Evolutionary conservation across 2,113 vertebrate species (phyloP).

Genomic region (Coreoperca whiteheadi): DNA sequence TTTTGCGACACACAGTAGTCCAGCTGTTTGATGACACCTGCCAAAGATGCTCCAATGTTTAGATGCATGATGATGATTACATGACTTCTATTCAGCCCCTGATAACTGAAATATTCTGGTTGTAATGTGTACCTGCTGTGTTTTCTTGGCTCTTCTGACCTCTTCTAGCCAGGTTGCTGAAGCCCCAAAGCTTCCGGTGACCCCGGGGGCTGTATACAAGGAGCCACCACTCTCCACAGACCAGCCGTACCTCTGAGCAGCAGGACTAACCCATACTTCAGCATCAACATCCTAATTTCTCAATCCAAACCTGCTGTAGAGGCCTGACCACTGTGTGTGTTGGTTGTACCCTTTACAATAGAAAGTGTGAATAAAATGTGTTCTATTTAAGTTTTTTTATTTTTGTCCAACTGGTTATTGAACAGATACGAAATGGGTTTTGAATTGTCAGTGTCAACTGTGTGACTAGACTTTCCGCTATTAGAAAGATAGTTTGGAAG

Average conservation of each 20-base stretch:
- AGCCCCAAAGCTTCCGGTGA: conserved; percentile 84
- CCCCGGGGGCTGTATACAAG: conserved; percentile 80
- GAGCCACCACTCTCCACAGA: conserved; percentile 89
- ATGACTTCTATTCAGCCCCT: not conserved
- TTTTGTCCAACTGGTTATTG: not conserved
- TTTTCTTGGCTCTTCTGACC: not conserved
- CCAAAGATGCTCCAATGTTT: not conserved
- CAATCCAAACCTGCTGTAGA: conserved; percentile 10
- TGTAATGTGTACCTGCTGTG: not conserved
- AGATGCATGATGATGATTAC: not conserved
- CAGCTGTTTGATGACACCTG: not conserved
- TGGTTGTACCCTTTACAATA: conserved; percentile 66
- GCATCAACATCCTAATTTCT: not conserved
- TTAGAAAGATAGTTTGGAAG: not conserved
- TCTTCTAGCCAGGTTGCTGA: conserved; percentile 80
- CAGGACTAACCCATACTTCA: not conserved
- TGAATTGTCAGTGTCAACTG: not conserved
- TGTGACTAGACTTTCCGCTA: not conserved
- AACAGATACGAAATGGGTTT: not conserved
- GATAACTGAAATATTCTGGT: not conserved
- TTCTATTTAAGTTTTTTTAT: conserved; percentile 15
- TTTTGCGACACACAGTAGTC: not conserved
- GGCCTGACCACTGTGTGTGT: conserved; percentile 10
- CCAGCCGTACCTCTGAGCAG: conserved; percentile 90
- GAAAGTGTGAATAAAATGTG: conserved; percentile 76